These are phyloP conservation scores for Phyllopteryx taeniolatus DNA, from an alignment of 2,113 vertebrate species.

Conservation along the genomic window DNA sequence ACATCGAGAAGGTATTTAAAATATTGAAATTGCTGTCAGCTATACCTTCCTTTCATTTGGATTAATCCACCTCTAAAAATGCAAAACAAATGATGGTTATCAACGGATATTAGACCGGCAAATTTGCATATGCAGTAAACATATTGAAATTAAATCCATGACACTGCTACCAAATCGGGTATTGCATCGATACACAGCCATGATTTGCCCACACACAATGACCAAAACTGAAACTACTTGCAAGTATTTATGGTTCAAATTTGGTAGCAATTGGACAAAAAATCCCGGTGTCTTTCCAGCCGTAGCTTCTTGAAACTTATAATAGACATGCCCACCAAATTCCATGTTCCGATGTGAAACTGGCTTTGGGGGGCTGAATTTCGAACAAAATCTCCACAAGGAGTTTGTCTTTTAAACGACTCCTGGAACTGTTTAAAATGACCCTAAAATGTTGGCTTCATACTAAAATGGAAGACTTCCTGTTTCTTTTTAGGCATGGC, in stretches of 20 bases:
- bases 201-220: neutral
- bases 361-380: too few relatives aligned
- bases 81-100: neutral
- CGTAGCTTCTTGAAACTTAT: too few relatives aligned
- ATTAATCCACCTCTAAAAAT: slow-evolving; percentile 1
- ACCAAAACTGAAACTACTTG: neutral
- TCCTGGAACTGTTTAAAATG: too few relatives aligned
- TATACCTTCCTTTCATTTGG: neutral
- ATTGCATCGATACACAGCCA: neutral
- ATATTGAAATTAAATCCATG: neutral
- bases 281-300: neutral
- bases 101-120: neutral
- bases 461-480: too few relatives aligned
- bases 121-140: neutral
- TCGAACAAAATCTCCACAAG: too few relatives aligned
- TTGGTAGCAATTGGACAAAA: too few relatives aligned
- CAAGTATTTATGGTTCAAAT: neutral
- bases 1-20: slow-evolving; percentile 6
- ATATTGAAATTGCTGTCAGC: neutral
- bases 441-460: too few relatives aligned
- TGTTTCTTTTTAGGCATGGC: too few relatives aligned
- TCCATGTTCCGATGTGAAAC: too few relatives aligned
- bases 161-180: neutral
- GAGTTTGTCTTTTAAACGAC: too few relatives aligned
- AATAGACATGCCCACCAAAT: too few relatives aligned